Conservation (phyloP, 2,113 vertebrate species). For the Crypturellus undulatus region DNA sequence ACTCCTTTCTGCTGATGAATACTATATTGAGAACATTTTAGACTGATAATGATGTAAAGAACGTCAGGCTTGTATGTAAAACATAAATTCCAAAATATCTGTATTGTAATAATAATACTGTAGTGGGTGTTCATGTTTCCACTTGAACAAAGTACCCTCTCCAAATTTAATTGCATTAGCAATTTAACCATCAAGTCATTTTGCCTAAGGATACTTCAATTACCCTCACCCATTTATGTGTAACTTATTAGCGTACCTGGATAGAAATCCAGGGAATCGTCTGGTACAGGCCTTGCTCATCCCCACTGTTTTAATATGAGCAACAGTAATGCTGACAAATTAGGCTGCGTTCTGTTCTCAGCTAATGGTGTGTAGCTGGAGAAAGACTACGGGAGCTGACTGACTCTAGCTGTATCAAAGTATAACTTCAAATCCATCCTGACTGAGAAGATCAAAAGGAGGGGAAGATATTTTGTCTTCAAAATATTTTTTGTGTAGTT, state of each 20-base stretch:
- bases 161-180: background rate
- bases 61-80: background rate
- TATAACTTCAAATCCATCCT: background rate
- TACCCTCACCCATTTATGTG: background rate
- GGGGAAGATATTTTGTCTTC: background rate
- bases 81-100: background rate
- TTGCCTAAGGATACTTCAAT: background rate
- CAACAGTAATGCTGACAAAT: background rate
- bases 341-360: background rate
- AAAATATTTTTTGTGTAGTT: background rate
- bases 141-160: background rate
- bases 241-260: background rate
- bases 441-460: background rate
- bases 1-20: constrained; percentile 6
- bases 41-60: background rate
- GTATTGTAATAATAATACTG: background rate
- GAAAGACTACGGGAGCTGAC: background rate
- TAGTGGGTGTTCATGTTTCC: background rate
- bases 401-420: background rate
- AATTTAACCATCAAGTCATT: background rate
- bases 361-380: background rate
- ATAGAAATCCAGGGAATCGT: background rate
- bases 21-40: background rate
- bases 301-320: background rate
- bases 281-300: background rate